phyloP scores from a whole-genome alignment of 2,888 invertebrate species.

The Ephialtes manifestator region DNA sequence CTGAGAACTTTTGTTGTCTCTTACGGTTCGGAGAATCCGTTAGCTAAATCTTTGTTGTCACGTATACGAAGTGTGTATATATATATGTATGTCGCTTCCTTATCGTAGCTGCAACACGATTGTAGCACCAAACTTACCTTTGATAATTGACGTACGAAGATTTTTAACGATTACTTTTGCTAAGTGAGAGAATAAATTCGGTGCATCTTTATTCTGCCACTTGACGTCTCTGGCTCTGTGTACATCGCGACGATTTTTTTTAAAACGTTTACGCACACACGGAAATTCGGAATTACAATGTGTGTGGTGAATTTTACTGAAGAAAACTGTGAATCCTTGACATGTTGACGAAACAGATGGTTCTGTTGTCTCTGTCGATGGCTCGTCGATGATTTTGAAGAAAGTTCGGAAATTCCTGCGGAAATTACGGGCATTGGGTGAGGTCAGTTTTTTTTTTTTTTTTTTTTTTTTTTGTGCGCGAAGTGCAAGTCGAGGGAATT shows the following conservation, averaged over 20 bases:
- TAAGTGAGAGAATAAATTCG: too few relatives aligned
- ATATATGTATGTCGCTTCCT: constrained; percentile 6
- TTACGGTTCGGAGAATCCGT: constrained; percentile 32
- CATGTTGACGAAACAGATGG: not conserved
- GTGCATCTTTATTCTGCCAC: not conserved
- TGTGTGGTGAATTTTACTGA: not conserved
- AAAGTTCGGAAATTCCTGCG: too few relatives aligned
- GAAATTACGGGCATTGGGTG: too few relatives aligned
- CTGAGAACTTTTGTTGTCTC: constrained; percentile 39
- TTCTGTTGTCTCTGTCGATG: not conserved
- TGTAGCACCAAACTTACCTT: constrained; percentile 61
- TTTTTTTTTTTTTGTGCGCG: too few relatives aligned
- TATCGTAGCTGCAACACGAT: constrained; percentile 24
- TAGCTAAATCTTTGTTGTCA: constrained; percentile 32
- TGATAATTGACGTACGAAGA: constrained; percentile 74
- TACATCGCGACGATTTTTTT: not conserved
- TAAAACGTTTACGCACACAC: not conserved
- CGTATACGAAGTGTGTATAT: not conserved
- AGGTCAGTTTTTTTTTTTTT: too few relatives aligned
- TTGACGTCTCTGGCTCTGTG: not conserved
- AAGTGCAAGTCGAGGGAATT: too few relatives aligned
- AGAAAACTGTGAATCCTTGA: not conserved
- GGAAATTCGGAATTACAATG: not conserved
- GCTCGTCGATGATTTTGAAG: too few relatives aligned
- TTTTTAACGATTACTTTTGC: constrained; percentile 59